Conservation (phyloP, 2,113 vertebrate species). For the Percopsis transmontana region DNA sequence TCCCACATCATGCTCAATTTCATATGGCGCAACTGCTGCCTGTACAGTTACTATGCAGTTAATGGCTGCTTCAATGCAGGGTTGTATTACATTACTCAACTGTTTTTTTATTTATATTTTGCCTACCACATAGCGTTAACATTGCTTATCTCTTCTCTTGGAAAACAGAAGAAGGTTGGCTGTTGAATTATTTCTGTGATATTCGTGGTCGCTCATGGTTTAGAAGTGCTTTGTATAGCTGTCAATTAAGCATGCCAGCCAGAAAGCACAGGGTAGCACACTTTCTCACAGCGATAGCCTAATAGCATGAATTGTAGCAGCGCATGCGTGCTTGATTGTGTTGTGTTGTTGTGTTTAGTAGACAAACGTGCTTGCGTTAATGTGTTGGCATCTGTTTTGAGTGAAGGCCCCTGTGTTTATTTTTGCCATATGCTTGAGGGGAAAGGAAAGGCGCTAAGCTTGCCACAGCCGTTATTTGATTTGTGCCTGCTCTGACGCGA, state of each 20-base stretch:
- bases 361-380: slow-evolving; percentile 26
- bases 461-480: slow-evolving; percentile 44
- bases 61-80: slow-evolving; percentile 15
- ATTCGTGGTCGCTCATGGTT: slow-evolving; percentile 55
- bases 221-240: slow-evolving; percentile 64
- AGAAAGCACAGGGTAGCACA: slow-evolving; percentile 51
- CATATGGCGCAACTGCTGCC: slow-evolving; percentile 41
- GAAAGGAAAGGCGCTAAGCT: slow-evolving; percentile 8
- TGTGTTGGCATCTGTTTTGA: slow-evolving; percentile 60
- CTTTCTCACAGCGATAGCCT: slow-evolving; percentile 63
- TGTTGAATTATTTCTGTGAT: slow-evolving; percentile 57
- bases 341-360: slow-evolving; percentile 26
- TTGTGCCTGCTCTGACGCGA: slow-evolving; percentile 68
- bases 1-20: slow-evolving; percentile 64
- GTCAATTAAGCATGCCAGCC: slow-evolving; percentile 64
- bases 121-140: slow-evolving; percentile 28
- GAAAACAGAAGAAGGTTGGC: slow-evolving; percentile 58
- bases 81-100: not conserved
- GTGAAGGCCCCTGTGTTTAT: slow-evolving; percentile 47
- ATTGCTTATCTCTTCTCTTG: slow-evolving; percentile 41
- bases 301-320: slow-evolving; percentile 38
- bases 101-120: slow-evolving; percentile 11
- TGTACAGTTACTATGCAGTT: slow-evolving; percentile 22
- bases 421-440: slow-evolving; percentile 23
- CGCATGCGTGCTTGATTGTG: slow-evolving; percentile 47